phyloP scores from a whole-genome alignment of 2,113 vertebrate genomes.

The Pseudorhombus dupliciocellatus region DNA sequence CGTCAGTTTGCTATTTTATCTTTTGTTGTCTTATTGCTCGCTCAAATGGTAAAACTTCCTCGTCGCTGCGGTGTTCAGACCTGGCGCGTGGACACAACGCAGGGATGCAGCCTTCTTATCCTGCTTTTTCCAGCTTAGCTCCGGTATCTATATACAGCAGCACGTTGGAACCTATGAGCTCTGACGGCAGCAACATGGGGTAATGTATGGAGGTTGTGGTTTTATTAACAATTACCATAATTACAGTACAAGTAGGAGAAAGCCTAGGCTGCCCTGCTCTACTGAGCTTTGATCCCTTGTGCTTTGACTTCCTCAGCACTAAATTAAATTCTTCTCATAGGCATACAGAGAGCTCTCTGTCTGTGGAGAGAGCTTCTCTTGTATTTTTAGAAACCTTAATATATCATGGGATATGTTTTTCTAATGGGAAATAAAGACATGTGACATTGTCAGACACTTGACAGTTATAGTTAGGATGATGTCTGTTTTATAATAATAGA shows the following conservation, averaged over 20 bases:
- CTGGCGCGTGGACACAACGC: neutral
- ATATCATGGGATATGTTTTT: neutral
- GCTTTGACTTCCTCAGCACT: constrained; percentile 41
- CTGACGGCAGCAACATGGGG: constrained; percentile 38
- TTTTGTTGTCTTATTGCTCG: constrained; percentile 23
- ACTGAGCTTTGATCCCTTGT: constrained; percentile 54
- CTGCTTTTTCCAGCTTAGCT: neutral
- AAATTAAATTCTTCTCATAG: constrained; percentile 23
- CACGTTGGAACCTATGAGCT: constrained; percentile 18
- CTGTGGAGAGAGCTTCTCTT: no score
- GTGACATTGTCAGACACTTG: neutral
- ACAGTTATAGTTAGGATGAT: neutral
- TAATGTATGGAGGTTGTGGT: constrained; percentile 54
- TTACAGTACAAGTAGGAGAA: constrained; percentile 48
- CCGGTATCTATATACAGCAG: constrained; percentile 11
- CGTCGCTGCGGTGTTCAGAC: neutral
- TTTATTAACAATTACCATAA: constrained; percentile 70
- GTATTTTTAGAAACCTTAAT: neutral
- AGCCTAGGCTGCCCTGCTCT: constrained; percentile 3
- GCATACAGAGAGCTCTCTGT: neutral
- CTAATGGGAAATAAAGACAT: neutral
- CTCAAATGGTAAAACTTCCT: constrained; percentile 15
- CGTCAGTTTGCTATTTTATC: constrained; percentile 29
- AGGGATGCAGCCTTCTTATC: neutral
- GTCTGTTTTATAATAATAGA: neutral